phyloP scores from a whole-genome alignment of 2,113 vertebrate genomes.

The Lampris incognitus region DNA sequence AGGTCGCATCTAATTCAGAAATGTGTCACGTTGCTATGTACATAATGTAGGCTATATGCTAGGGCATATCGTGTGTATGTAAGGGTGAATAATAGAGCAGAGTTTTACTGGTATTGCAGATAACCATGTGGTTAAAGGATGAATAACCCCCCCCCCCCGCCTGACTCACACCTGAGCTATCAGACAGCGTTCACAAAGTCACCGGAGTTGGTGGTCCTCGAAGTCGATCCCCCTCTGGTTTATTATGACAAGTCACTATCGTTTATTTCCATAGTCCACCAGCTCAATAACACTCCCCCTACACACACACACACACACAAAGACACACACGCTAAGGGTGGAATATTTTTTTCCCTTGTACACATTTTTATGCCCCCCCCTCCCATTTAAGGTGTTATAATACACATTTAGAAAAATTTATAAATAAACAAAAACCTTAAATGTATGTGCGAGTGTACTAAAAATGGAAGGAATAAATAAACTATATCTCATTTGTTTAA shows the following conservation, averaged over 20 bases:
- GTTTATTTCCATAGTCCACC: no score
- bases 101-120: background rate
- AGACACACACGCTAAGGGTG: no score
- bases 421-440: background rate
- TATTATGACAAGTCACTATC: background rate
- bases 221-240: background rate
- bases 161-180: conserved; percentile 17
- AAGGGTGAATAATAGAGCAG: background rate
- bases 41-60: conserved; percentile 8
- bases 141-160: background rate
- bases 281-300: no score
- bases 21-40: conserved; percentile 18
- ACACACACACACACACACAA: no score
- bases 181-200: conserved; percentile 10
- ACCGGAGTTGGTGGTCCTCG: background rate
- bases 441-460: background rate
- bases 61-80: background rate
- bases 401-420: background rate
- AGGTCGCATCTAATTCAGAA: background rate
- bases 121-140: background rate
- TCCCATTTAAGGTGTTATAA: no score
- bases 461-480: background rate
- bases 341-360: no score
- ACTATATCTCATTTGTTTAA: background rate
- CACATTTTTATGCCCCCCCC: no score